Evolutionary conservation across 2,888 invertebrate species (phyloP).

Genomic region (Dolichomitus sp.): DNA sequence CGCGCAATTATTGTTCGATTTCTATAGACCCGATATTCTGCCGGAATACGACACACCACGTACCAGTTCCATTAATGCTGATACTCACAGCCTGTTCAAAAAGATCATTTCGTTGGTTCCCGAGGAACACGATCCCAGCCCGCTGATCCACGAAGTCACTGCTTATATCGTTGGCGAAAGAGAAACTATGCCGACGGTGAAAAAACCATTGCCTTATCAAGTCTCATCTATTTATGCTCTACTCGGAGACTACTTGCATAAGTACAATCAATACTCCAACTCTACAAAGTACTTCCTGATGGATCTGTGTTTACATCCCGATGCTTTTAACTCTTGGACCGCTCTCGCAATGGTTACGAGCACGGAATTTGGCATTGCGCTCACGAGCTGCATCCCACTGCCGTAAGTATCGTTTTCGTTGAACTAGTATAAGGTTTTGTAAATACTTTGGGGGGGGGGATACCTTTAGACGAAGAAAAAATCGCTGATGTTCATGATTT

Average conservation of each 20-base stretch:
- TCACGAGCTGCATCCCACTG: slow-evolving; percentile 91
- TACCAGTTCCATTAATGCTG: slow-evolving; percentile 92
- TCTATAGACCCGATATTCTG: slow-evolving; percentile 92
- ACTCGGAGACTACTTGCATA: slow-evolving; percentile 97
- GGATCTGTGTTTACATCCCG: slow-evolving; percentile 93
- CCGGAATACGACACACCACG: slow-evolving; percentile 94
- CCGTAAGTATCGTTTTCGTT: slow-evolving; percentile 84
- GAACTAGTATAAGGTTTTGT: not conserved
- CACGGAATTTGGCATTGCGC: slow-evolving; percentile 92
- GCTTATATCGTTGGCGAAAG: slow-evolving; percentile 90
- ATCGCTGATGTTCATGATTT: too few relatives aligned
- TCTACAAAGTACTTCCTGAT: slow-evolving; percentile 94
- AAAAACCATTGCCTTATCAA: slow-evolving; percentile 88
- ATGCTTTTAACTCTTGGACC: slow-evolving; percentile 97
- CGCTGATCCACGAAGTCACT: slow-evolving; percentile 89
- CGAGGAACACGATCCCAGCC: slow-evolving; percentile 89
- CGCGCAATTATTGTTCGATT: slow-evolving; percentile 92
- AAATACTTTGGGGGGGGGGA: too few relatives aligned
- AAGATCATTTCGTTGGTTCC: slow-evolving; percentile 91
- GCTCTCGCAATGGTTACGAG: slow-evolving; percentile 94
- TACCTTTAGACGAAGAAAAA: too few relatives aligned
- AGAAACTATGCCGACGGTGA: slow-evolving; percentile 88
- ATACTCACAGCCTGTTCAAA: slow-evolving; percentile 92
- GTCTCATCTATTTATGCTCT: slow-evolving; percentile 94
- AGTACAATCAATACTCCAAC: slow-evolving; percentile 92